Conservation (phyloP, 2,888 invertebrate species). For the Drosophila dives region DNA sequence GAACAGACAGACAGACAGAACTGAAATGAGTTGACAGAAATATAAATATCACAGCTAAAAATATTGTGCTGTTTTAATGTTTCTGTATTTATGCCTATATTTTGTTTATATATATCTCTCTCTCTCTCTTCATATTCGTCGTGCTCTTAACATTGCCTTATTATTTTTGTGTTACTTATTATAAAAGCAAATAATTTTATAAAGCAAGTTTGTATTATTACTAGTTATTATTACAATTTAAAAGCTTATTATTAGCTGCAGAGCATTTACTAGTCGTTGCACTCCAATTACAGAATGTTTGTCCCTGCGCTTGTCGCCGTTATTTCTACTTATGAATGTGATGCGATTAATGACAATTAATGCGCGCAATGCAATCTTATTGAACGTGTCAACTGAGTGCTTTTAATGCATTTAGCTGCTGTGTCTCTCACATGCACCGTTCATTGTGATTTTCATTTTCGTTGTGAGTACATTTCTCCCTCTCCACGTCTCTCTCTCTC, state of each 20-base stretch:
- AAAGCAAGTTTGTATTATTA: background rate
- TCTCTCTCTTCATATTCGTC: background rate
- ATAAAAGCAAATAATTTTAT: background rate
- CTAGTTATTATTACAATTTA: background rate
- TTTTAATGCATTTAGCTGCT: constrained; percentile 1
- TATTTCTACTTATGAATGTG: constrained; percentile 1
- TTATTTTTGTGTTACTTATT: background rate
- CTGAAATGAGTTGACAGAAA: background rate
- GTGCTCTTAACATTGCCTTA: background rate
- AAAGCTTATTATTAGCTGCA: background rate
- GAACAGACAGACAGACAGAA: too few relatives aligned
- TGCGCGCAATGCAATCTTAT: constrained; percentile 29
- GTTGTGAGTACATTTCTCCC: constrained; percentile 8
- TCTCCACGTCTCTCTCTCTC: constrained; percentile 3
- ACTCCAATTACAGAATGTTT: background rate
- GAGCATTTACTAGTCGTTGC: constrained; percentile 25
- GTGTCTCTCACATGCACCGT: background rate
- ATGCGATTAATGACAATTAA: constrained; percentile 11
- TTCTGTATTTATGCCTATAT: background rate
- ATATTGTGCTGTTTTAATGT: too few relatives aligned
- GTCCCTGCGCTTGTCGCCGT: background rate
- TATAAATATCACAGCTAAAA: background rate
- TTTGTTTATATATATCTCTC: background rate
- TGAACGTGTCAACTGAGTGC: background rate
- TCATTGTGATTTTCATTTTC: constrained; percentile 31